A percentile compares a stretch with the other conserved stretches of the same genome.
These are phyloP conservation scores for Lynx canadensis DNA, from an alignment of 2,113 vertebrate genomes.

Conservation along the genomic window DNA sequence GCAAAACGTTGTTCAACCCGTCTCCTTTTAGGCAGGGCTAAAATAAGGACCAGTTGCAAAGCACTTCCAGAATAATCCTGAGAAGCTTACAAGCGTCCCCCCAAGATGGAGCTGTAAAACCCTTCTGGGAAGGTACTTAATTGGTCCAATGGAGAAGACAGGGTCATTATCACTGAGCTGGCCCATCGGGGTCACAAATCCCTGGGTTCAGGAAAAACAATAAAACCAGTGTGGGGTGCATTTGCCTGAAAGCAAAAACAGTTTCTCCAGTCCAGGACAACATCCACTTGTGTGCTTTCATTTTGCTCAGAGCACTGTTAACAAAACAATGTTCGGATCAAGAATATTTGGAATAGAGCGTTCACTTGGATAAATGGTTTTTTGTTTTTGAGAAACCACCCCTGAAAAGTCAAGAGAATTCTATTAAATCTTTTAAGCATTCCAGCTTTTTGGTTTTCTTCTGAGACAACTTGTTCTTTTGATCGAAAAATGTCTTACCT, in stretches of 20 bases:
- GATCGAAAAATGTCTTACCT: neutral
- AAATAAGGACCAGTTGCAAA: neutral
- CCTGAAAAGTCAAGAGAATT: neutral
- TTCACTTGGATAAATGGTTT: neutral
- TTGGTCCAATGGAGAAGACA: neutral
- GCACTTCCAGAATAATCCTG: neutral
- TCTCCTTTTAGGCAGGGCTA: neutral
- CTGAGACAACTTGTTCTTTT: neutral
- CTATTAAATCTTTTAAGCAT: neutral
- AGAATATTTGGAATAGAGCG: neutral
- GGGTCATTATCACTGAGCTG: neutral
- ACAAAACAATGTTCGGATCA: neutral
- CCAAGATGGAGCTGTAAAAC: neutral
- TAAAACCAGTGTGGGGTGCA: neutral
- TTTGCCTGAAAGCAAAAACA: neutral
- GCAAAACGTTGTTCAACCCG: neutral
- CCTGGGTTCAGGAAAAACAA: neutral
- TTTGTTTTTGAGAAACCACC: neutral
- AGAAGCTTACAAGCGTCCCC: neutral
- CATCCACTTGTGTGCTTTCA: accelerated
- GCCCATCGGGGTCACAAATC: neutral
- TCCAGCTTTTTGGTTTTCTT: neutral
- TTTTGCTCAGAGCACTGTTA: neutral
- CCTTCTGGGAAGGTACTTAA: neutral
- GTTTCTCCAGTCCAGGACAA: neutral